Percentiles rank a stretch among this genome's conserved stretches.
Evolutionary conservation across 2,888 invertebrate species (phyloP).

Genomic region (Euspilapteryx auroguttella): DNA sequence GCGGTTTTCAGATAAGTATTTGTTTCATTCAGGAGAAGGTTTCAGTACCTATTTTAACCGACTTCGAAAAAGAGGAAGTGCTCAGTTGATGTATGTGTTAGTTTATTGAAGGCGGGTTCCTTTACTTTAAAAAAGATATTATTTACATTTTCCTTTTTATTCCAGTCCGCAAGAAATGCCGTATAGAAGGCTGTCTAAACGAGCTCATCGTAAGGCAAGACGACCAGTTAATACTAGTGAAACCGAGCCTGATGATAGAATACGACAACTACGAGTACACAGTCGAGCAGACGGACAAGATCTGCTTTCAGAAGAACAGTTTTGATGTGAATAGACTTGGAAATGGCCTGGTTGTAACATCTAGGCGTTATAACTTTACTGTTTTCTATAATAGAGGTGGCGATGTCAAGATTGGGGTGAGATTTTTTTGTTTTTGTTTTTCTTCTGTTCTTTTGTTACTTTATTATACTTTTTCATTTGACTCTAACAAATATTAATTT

Average conservation of each 20-base stretch:
- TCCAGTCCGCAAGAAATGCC: slow-evolving; percentile 68
- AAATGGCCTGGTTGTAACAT: slow-evolving; percentile 68
- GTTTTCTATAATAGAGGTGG: slow-evolving; percentile 70
- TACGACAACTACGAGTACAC: slow-evolving; percentile 69
- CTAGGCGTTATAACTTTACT: slow-evolving; percentile 72
- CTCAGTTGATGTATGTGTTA: no score
- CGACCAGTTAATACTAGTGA: slow-evolving; percentile 58
- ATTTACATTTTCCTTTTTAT: no score
- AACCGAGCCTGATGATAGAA: slow-evolving; percentile 66
- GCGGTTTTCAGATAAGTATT: no score
- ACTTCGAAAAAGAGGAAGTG: no score
- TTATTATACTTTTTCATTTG: no score
- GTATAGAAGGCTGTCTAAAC: slow-evolving; percentile 59
- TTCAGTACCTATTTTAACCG: no score
- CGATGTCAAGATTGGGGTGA: slow-evolving; percentile 72
- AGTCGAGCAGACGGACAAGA: slow-evolving; percentile 61
- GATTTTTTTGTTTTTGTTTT: slow-evolving; percentile 10
- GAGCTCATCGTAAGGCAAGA: slow-evolving; percentile 66
- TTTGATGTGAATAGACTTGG: slow-evolving; percentile 73
- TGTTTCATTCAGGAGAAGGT: no score
- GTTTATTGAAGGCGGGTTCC: no score
- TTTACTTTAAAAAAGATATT: no score
- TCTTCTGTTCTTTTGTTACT: no score
- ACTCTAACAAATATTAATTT: no score
- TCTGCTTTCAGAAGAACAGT: slow-evolving; percentile 61